Evolutionary conservation across 2,888 invertebrate genomes (phyloP).

Genomic region (Hyalella azteca): DNA sequence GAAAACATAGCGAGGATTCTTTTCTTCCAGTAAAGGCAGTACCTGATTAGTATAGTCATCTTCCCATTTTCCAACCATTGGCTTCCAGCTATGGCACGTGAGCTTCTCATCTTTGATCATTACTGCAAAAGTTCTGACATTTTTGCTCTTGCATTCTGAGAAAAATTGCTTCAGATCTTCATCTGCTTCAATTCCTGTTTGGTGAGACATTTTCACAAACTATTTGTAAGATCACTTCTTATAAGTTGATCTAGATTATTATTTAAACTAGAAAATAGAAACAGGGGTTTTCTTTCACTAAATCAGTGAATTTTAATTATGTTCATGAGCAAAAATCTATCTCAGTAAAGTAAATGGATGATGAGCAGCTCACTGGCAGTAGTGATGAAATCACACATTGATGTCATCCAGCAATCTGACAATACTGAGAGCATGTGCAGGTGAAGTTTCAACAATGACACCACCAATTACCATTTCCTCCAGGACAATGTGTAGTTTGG

Average conservation of each 20-base stretch:
- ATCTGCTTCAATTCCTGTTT: slow-evolving; percentile 70
- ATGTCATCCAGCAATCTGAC: slow-evolving; percentile 48
- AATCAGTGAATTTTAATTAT: too few species aligned
- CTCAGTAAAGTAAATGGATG: too few species aligned
- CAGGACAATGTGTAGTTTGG: slow-evolving; percentile 52
- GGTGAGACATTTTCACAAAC: neutral
- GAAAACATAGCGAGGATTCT: slow-evolving; percentile 89
- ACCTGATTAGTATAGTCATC: slow-evolving; percentile 82
- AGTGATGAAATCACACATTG: neutral
- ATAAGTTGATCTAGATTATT: too few species aligned
- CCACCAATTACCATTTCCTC: slow-evolving; percentile 56
- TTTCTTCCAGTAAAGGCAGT: slow-evolving; percentile 73
- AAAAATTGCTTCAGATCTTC: slow-evolving; percentile 80
- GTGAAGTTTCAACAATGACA: slow-evolving; percentile 49
- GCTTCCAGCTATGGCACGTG: slow-evolving; percentile 71
- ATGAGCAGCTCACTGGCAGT: too few species aligned
- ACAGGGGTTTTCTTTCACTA: too few species aligned
- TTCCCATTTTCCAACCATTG: slow-evolving; percentile 79
- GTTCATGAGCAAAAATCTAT: too few species aligned
- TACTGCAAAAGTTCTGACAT: slow-evolving; percentile 80
- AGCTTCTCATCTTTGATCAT: slow-evolving; percentile 87
- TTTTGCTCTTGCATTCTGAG: slow-evolving; percentile 81
- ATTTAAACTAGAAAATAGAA: too few species aligned
- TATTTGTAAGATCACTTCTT: too few species aligned
- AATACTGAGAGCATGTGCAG: slow-evolving; percentile 46